These are phyloP conservation scores for Benitochromis conjunctus DNA, from an alignment of 2,113 vertebrate genomes.

Conservation along the genomic window DNA sequence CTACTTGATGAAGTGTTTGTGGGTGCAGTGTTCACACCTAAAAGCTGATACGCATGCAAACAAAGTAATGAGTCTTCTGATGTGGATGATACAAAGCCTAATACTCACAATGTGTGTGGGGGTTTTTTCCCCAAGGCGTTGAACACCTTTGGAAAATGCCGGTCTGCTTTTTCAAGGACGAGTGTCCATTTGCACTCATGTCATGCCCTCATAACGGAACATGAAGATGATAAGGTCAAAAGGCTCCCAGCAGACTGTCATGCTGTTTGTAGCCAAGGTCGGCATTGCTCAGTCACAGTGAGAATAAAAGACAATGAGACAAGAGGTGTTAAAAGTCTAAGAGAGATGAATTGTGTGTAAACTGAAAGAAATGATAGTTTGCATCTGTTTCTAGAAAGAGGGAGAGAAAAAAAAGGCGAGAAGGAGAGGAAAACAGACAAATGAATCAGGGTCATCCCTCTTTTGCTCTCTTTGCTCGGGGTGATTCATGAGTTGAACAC, in stretches of 20 bases:
- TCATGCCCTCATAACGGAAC: neutral
- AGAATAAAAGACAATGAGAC: neutral
- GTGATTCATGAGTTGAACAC: slow-evolving; percentile 42
- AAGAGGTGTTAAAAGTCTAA: neutral
- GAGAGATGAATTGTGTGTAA: neutral
- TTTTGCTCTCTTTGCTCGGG: slow-evolving; percentile 1
- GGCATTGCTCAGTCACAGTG: neutral
- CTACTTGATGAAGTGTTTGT: slow-evolving; percentile 23
- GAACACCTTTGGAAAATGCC: neutral
- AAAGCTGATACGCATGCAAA: slow-evolving; percentile 10
- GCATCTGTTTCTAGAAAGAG: neutral
- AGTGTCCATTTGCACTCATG: neutral
- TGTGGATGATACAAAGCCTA: neutral
- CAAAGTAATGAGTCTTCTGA: neutral
- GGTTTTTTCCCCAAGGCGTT: neutral
- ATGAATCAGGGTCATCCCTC: slow-evolving; percentile 38
- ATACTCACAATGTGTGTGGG: neutral
- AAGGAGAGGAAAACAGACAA: neutral
- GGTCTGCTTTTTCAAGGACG: neutral
- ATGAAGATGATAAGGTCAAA: neutral
- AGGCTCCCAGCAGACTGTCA: neutral
- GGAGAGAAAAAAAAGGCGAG: neutral
- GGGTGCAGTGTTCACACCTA: neutral
- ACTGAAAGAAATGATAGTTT: neutral
- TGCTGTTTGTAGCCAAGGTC: neutral